Base-by-base conservation (phyloP, 2,113 vertebrate species). In the Cyanocitta stelleri region DNA sequence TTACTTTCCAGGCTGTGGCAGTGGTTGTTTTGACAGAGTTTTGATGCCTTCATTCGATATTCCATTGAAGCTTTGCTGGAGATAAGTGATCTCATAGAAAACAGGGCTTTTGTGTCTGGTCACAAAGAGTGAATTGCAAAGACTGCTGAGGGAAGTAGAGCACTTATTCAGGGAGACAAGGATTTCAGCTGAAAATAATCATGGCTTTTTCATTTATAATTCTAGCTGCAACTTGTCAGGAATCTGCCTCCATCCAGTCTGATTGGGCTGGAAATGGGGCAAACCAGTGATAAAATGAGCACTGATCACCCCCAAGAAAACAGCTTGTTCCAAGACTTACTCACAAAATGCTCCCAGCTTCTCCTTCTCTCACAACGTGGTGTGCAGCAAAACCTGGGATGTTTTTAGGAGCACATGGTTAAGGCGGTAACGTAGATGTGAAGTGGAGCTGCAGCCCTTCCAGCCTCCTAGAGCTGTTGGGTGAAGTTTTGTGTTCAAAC, bases 151-250 rank as follows among this genome's bases (percentile, higher is more conserved):
- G 72, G 90, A 95, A 95, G 75, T 75, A 26, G 43, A 80, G 43
- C 59, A 71, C 32, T 88, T 93, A 84, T 67, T 39, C 79, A 71
- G 39, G 30, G 72, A 95, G 75, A 58, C 78, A 62, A 85, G 78
- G 93, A 89, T 90, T 83, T 85, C 83, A 91, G 72, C 87, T 80
- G 93, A 85, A 96, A 91, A 75, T 74, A 88, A 87, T 33, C 20
- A 11, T 23, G 49, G n/a, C 58, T 69, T 87, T 87, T 94, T n/a
- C 3, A 16, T 69, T 91, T 87, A 16, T 63, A 56, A n/a, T 79
- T 87, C 81, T 73, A 69, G 48, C 69, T 58, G 33, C 39, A 58
- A 8, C 30, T 71, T 68, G 6, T 79, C 46, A 44, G 68, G n/a
- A 67, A 80, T 51, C 59, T 86, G 68, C 24, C 55, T 80, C 55